Percentiles rank a stretch among this genome's conserved stretches.
Evolutionary conservation across 2,797 vertebrate genomes (phyloP).

Genomic region (Nothura maculosa): DNA sequence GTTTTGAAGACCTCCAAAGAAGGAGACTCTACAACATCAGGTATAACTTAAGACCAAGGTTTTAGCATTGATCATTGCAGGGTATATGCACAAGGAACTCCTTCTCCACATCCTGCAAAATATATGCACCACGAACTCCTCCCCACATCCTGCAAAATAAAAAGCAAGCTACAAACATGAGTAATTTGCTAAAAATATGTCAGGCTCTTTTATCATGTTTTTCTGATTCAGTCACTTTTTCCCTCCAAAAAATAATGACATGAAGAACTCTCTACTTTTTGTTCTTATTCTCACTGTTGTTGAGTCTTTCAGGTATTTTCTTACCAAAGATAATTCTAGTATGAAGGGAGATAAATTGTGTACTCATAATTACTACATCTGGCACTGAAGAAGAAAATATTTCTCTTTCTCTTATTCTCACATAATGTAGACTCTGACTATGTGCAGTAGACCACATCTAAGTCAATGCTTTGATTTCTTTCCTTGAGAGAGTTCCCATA

Average conservation of each 20-base stretch:
- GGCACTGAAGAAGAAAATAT: neutral
- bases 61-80: neutral
- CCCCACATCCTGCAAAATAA: neutral
- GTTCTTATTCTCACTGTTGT: neutral
- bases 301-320: neutral
- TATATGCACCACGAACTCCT: neutral
- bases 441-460: neutral
- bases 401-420: neutral
- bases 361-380: neutral
- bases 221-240: neutral
- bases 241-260: neutral
- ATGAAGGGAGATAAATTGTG: neutral
- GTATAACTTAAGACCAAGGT: neutral
- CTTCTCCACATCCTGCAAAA: neutral
- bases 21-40: too few species aligned
- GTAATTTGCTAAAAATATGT: neutral
- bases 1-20: too few species aligned
- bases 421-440: neutral
- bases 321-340: neutral
- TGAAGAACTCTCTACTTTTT: neutral
- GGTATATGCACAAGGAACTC: neutral
- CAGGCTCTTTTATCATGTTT: neutral
- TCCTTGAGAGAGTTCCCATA: constrained; percentile 61
- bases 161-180: neutral
- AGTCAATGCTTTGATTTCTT: constrained; percentile 51